Conservation (phyloP, 2,113 vertebrate species). For the Tetraodon nigroviridis region DNA sequence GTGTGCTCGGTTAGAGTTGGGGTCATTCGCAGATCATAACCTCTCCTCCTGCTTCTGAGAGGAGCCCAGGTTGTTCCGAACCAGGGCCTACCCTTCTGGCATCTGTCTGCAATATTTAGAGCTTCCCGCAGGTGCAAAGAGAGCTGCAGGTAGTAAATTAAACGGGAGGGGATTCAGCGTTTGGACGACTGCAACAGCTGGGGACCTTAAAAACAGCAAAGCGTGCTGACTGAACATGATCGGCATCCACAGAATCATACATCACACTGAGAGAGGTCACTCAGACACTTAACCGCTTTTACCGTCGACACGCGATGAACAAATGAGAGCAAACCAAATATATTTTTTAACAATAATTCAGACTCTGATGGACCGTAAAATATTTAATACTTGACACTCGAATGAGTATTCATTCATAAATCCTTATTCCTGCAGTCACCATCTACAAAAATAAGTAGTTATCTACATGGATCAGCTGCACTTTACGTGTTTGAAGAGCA, state of each 20-base stretch:
- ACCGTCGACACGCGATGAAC: too few relatives aligned
- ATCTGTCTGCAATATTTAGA: conserved; percentile 15
- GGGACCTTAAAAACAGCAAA: not conserved
- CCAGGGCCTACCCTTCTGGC: conserved; percentile 19
- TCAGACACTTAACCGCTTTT: too few relatives aligned
- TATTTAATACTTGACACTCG: not conserved
- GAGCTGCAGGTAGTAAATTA: conserved; percentile 22
- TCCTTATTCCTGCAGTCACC: too few relatives aligned
- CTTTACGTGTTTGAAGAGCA: too few relatives aligned
- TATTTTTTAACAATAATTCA: not conserved
- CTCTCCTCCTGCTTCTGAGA: conserved; percentile 12
- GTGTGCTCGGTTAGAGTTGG: conserved; percentile 19
- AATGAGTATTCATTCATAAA: too few relatives aligned
- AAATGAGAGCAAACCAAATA: too few relatives aligned
- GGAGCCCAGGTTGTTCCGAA: conserved; percentile 17
- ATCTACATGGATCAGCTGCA: too few relatives aligned
- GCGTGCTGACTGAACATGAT: too few relatives aligned
- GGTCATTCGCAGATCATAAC: conserved; percentile 24
- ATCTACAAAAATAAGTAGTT: too few relatives aligned
- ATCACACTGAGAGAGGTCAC: too few relatives aligned
- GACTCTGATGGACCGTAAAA: not conserved
- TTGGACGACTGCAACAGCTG: conserved; percentile 4
- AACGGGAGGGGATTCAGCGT: conserved; percentile 8
- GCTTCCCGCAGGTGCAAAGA: conserved; percentile 9
- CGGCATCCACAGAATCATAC: too few relatives aligned